Evolutionary conservation across 2,888 invertebrate species (phyloP).

Genomic region (Rhodophaea formosa): DNA sequence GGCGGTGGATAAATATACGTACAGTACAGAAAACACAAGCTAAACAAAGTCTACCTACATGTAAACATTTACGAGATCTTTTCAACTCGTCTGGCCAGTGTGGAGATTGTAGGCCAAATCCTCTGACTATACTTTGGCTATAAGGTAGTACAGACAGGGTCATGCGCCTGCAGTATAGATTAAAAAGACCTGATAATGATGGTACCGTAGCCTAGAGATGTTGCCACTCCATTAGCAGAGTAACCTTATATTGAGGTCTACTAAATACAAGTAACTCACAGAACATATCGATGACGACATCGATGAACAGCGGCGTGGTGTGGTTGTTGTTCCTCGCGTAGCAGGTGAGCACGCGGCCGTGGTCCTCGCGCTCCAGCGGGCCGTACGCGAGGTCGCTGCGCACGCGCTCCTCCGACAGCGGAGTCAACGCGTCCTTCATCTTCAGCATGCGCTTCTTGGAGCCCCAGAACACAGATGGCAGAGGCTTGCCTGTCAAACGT

Average conservation of each 20-base stretch:
- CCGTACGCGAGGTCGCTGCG: constrained; percentile 83
- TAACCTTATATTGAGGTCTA: not conserved
- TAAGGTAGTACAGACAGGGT: too few relatives aligned
- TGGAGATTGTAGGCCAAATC: too few relatives aligned
- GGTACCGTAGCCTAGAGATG: too few relatives aligned
- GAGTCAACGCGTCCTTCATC: constrained; percentile 75
- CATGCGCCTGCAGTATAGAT: too few relatives aligned
- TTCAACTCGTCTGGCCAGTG: too few relatives aligned
- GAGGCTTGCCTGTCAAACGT: constrained; percentile 81
- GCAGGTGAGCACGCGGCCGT: constrained; percentile 84
- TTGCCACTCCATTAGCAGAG: too few relatives aligned
- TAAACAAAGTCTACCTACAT: too few relatives aligned
- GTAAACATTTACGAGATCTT: too few relatives aligned
- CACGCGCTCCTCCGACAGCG: constrained; percentile 83
- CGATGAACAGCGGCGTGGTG: constrained; percentile 83
- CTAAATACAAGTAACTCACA: constrained; percentile 73
- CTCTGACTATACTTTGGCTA: too few relatives aligned
- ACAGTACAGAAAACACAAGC: too few relatives aligned
- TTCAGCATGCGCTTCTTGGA: constrained; percentile 82
- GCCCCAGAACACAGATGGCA: constrained; percentile 85
- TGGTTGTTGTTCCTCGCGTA: constrained; percentile 86
- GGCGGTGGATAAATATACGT: too few relatives aligned
- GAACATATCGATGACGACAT: constrained; percentile 85
- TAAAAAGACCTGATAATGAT: too few relatives aligned
- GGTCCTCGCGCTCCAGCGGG: constrained; percentile 83